phyloP scores from a whole-genome alignment of 2,888 invertebrate species.

The Machimus rusticus region DNA sequence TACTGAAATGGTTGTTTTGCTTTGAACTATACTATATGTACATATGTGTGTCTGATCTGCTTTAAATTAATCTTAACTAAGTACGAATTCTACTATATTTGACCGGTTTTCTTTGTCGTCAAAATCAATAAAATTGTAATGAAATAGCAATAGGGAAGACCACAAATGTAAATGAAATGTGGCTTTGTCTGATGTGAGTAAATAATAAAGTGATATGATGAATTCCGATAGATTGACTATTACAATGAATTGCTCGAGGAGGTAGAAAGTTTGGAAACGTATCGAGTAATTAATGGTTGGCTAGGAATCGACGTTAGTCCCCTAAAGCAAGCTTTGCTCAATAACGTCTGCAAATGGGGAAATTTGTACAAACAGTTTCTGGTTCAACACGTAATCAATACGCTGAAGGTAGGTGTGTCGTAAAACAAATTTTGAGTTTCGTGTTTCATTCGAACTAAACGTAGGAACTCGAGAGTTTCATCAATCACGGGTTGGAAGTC shows the following conservation, averaged over 20 bases:
- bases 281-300: slow-evolving; percentile 80
- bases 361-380: slow-evolving; percentile 87
- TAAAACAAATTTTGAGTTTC: slow-evolving; percentile 43
- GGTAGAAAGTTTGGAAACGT: slow-evolving; percentile 73
- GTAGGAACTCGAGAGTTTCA: slow-evolving; percentile 79
- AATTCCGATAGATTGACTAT: slow-evolving; percentile 59
- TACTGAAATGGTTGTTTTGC: no score
- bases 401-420: slow-evolving; percentile 65
- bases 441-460: slow-evolving; percentile 51
- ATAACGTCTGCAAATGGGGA: slow-evolving; percentile 87
- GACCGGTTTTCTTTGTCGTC: no score
- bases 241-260: slow-evolving; percentile 72
- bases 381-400: slow-evolving; percentile 76
- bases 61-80: no score
- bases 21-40: no score
- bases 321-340: slow-evolving; percentile 83
- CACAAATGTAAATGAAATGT: neutral
- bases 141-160: neutral
- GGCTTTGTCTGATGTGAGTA: neutral
- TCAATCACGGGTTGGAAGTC: slow-evolving; percentile 75
- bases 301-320: slow-evolving; percentile 78
- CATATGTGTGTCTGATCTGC: no score
- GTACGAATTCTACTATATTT: no score
- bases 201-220: neutral
- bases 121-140: neutral